Percentiles rank a stretch among this genome's conserved stretches.
These are phyloP conservation scores for Corvus moneduloides DNA, from an alignment of 2,113 vertebrate genomes.

Conservation along the genomic window DNA sequence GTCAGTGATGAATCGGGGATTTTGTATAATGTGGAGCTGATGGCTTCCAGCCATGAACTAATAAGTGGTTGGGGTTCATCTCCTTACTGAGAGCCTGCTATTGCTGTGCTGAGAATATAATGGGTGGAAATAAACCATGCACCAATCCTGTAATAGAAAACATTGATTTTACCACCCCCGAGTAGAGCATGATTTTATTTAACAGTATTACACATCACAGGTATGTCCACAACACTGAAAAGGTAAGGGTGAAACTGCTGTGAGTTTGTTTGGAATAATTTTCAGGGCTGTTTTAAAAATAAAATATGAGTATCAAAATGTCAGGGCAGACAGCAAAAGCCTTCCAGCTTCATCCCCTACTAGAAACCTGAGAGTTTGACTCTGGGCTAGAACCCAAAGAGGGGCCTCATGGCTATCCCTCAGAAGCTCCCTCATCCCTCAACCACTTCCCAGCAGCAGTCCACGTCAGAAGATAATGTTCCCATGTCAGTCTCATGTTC, in stretches of 20 bases:
- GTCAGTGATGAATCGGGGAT: constrained; percentile 1
- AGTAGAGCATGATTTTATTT: neutral
- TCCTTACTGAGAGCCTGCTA: constrained; percentile 35
- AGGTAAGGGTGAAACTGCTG: neutral
- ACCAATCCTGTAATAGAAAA: constrained; percentile 13
- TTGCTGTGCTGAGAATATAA: neutral
- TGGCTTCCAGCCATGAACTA: constrained; percentile 59
- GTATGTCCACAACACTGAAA: neutral
- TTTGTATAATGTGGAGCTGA: constrained; percentile 45
- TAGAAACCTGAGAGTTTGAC: neutral
- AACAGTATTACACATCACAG: neutral
- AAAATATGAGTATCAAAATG: neutral
- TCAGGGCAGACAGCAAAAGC: neutral
- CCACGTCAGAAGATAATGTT: neutral
- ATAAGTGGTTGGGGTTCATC: constrained; percentile 47
- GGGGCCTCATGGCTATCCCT: neutral
- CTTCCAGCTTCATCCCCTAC: neutral
- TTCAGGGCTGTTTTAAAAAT: neutral
- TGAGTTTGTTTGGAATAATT: neutral
- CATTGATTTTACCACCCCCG: neutral
- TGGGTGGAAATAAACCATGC: constrained; percentile 5
- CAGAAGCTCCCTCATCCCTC: neutral
- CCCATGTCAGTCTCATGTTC: neutral
- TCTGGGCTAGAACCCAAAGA: neutral
- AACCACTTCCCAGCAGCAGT: neutral